phyloP scores from a whole-genome alignment of 2,113 vertebrate genomes.

The Albula glossodonta region DNA sequence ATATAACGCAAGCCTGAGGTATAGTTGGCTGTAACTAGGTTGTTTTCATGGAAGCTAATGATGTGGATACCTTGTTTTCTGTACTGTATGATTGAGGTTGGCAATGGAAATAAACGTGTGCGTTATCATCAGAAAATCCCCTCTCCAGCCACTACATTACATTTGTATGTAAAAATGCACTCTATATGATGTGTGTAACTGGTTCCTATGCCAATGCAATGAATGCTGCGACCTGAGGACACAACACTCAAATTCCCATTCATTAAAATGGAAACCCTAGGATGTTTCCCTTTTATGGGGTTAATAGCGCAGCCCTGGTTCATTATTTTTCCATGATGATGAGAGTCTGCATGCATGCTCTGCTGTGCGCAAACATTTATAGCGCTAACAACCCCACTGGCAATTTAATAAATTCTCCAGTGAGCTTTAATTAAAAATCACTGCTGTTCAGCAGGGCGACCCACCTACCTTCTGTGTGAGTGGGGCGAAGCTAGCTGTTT shows the following conservation, averaged over 20 bases:
- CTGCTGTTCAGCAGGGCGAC: conserved; percentile 29
- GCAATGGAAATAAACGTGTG: neutral
- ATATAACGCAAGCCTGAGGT: neutral
- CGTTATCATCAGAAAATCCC: neutral
- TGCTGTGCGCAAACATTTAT: conserved; percentile 39
- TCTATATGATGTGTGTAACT: neutral
- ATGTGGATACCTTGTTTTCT: neutral
- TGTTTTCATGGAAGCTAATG: neutral
- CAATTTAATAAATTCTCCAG: conserved; percentile 42
- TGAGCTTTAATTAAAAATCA: conserved; percentile 59
- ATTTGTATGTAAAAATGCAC: neutral
- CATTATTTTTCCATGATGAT: conserved; percentile 49
- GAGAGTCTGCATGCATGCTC: conserved; percentile 29
- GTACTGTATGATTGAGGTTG: neutral
- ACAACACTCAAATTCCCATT: neutral
- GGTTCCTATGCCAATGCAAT: neutral
- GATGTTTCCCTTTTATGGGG: conserved; percentile 39
- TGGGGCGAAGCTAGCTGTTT: neutral
- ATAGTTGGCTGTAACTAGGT: neutral
- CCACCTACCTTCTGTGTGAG: conserved; percentile 15
- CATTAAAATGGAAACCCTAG: neutral
- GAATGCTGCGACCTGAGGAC: neutral
- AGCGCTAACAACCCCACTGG: conserved; percentile 43
- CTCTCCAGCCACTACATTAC: neutral
- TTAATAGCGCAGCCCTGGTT: conserved; percentile 51